Percentiles rank a stretch among this genome's conserved stretches.
These are phyloP conservation scores for Cerceris ruficornis DNA, from an alignment of 2,888 invertebrate genomes.

Conservation along the genomic window DNA sequence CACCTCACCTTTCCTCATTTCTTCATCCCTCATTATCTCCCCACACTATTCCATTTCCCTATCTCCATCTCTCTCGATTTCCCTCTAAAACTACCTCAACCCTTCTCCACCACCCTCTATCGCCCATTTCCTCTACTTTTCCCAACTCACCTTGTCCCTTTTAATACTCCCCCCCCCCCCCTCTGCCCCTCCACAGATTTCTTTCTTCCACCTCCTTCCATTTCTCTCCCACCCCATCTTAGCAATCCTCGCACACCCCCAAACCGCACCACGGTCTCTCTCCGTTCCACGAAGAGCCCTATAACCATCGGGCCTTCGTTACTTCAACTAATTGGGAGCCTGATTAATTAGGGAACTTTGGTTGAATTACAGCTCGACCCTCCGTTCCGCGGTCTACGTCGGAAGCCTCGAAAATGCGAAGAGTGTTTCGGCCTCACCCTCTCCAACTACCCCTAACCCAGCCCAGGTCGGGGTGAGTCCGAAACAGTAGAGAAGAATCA, in stretches of 20 bases:
- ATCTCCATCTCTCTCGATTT: too few species aligned
- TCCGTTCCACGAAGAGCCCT: conserved; percentile 19
- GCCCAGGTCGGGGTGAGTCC: neutral
- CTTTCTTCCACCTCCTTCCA: conserved; percentile 5
- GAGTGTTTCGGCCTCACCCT: conserved; percentile 39
- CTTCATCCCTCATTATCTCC: too few species aligned
- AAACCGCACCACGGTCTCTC: neutral
- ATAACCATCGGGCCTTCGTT: conserved; percentile 63
- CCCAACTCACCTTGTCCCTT: too few species aligned
- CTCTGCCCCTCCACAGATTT: too few species aligned
- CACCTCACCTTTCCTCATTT: too few species aligned
- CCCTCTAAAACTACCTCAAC: too few species aligned
- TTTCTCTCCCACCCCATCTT: conserved; percentile 20
- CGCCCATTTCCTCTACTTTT: too few species aligned
- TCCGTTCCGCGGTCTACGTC: conserved; percentile 47
- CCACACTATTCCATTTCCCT: too few species aligned
- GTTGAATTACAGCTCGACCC: conserved; percentile 64
- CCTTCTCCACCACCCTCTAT: too few species aligned
- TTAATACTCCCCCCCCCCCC: too few species aligned
- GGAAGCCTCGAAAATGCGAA: conserved; percentile 59
- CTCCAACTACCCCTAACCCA: neutral
- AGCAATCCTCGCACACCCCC: conserved; percentile 2
- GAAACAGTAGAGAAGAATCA: conserved; percentile 13
- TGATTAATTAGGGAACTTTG: conserved; percentile 72
- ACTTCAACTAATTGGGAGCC: conserved; percentile 66